A percentile compares a stretch with the other conserved stretches of the same genome.
phyloP scores from a whole-genome alignment of 2,888 invertebrate species.

The Panopea generosa region DNA sequence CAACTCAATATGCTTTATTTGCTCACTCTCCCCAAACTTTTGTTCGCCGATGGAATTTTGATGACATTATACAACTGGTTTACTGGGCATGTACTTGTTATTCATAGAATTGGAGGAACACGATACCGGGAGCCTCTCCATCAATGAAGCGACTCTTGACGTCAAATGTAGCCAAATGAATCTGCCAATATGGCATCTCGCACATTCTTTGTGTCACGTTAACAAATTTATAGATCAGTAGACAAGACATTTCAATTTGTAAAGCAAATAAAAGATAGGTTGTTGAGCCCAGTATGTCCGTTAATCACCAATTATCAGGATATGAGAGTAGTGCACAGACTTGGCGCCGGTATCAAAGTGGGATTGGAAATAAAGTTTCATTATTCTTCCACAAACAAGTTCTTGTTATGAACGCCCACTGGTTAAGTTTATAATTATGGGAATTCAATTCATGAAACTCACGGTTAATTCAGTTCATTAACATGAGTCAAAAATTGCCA shows the following conservation, averaged over 20 bases:
- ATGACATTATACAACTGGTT: conserved; percentile 46
- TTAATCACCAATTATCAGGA: no score
- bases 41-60: conserved; percentile 31
- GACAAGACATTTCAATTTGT: conserved; percentile 49
- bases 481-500: no score
- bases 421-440: no score
- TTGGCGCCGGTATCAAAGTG: no score
- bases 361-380: no score
- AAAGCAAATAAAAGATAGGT: conserved; percentile 12
- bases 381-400: no score
- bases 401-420: no score
- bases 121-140: conserved; percentile 10
- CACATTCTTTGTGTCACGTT: neutral
- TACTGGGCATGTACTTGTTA: conserved; percentile 38
- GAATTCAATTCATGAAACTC: no score
- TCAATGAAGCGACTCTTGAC: conserved; percentile 18
- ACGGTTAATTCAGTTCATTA: no score
- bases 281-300: neutral
- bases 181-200: neutral
- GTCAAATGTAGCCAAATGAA: conserved; percentile 22
- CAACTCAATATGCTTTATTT: conserved; percentile 41
- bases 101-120: conserved; percentile 39
- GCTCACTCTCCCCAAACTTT: conserved; percentile 19
- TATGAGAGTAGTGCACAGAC: no score
- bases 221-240: conserved; percentile 11